Evolutionary conservation across 2,113 vertebrate species (phyloP), one percentile per base, ranked within the genome.

Genomic region (Dicaeum eximium): DNA sequence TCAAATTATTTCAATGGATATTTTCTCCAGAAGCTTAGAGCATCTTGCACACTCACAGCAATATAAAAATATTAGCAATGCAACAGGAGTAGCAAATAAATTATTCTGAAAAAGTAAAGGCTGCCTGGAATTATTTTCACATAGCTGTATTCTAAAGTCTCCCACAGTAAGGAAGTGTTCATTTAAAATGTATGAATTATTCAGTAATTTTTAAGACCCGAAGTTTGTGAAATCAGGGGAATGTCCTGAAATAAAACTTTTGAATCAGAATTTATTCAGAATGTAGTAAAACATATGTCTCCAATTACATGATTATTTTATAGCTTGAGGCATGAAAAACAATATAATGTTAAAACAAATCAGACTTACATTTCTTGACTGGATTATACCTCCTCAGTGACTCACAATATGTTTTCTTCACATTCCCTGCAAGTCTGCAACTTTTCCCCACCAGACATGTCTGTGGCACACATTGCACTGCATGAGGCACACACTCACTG

Each of bases 231-330:
- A 96, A 95, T 88, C 31, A 77, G 50, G 30, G 15, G 35, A 82
- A 88, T 90, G 66, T 95, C 62, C 82, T 85, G 70, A 87, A 94
- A 93, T 79, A 87, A 85, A 90, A 92, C 80, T 97, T 97, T 69
- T 75, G 80, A 93, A 93, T 74, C 44, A 75, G 91, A 96, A 93
- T 93, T 92, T 94, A 93, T 97, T 95, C 79, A 84, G 58, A 92
- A 78, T 87, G 67, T 51, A 86, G 33, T 80, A 78, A 85, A 96
- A 95, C 91, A 83, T 94, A 88, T 80, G 88, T 93, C 93, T 95
- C 80, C 86, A 96, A 95, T 97, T 96, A 95, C 92, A 90, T 90
- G 69, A 96, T 96, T 95, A 96, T 96, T 95, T 97, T 95, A 93
- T 88, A 96, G 88, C 90, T 92, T 31, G 58, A 78, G 90, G 94